Evolutionary conservation across 2,113 vertebrate genomes (phyloP), one percentile per base, ranked within the genome.

Genomic region (Peromyscus maniculatus): DNA sequence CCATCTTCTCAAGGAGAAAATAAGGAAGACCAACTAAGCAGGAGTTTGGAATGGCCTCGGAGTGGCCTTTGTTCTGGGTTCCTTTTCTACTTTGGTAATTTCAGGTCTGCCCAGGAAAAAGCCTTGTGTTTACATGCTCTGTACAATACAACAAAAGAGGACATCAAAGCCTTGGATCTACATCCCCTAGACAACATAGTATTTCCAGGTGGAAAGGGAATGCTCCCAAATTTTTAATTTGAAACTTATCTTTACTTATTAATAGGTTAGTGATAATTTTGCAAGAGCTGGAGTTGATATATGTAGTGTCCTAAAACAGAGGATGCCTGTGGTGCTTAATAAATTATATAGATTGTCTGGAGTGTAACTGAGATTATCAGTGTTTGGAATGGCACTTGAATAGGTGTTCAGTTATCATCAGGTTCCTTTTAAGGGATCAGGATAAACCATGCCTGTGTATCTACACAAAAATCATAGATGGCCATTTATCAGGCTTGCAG

Each of bases 171-270:
- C 39, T 93, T 64, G 36, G 36, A 43, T 46, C 5, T 66, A 3
- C 7, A 78, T 79, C n/a, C 7, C 24, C 7, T 67, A 33, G 69
- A 9, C 4, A 88, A 86, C 4, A 46, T 24, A 72, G 55, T 62
- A 84, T 59, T 93, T 88, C 11, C 59, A 89, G 94, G 88, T 57
- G 11, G 3, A 46, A 96, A 93, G 16, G 16, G 28, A 75, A 94
- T 16, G 1, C 7, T 39, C 43, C 39, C 31, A 66, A 52, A 22
- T 19, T 83, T 62, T 59, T 39, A 88, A 31, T 55, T 95, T 77
- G 21, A 57, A 66, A 8, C 55, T 33, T 12, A 77, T 57, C 52
- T 57, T 82, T 7, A 39, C 3, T 88, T 72, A 75, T 88, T 31
- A 24, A 74, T 33, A n/a, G 17, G 3, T 84, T 36, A 83, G 33